phyloP scores from a whole-genome alignment of 2,888 invertebrate species.

The Campaea margaritaria region DNA sequence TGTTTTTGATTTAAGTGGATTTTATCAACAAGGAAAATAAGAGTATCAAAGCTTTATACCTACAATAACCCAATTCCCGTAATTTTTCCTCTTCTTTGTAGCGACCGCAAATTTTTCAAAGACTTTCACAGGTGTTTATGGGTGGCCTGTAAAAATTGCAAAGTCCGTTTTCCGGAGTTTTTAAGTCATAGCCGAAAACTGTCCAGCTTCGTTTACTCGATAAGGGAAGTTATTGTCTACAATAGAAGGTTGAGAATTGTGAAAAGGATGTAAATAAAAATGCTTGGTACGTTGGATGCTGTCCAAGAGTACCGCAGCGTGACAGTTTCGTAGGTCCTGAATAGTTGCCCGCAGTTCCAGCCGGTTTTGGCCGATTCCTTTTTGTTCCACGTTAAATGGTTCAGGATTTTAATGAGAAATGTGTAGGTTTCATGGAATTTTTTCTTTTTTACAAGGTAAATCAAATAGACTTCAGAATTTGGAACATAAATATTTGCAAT shows the following conservation, averaged over 20 bases:
- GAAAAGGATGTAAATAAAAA: constrained; percentile 29
- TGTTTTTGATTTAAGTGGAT: constrained; percentile 6
- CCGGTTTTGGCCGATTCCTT: constrained; percentile 47
- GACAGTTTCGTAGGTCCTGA: constrained; percentile 63
- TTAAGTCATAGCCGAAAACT: constrained; percentile 23
- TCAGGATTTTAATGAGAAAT: constrained; percentile 10
- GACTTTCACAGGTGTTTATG: constrained; percentile 30
- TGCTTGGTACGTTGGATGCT: constrained; percentile 35
- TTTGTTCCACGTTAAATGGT: constrained; percentile 16
- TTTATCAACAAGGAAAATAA: constrained; percentile 7
- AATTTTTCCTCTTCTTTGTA: constrained; percentile 26
- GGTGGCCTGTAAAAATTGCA: constrained; percentile 27
- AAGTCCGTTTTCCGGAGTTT: constrained; percentile 28
- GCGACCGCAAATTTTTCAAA: constrained; percentile 32
- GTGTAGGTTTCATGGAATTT: background rate
- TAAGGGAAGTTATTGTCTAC: background rate
- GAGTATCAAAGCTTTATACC: constrained; percentile 22
- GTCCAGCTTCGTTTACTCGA: background rate
- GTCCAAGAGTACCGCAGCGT: constrained; percentile 52
- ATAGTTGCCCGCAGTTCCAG: constrained; percentile 56
- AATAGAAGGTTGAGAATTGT: constrained; percentile 4
- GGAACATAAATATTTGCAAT: too few species aligned
- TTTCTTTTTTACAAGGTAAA: too few species aligned
- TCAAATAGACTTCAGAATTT: too few species aligned
- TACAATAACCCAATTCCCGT: constrained; percentile 4